Evolutionary conservation across 2,888 invertebrate genomes (phyloP).

Genomic region (Ornithoptera priamus): DNA sequence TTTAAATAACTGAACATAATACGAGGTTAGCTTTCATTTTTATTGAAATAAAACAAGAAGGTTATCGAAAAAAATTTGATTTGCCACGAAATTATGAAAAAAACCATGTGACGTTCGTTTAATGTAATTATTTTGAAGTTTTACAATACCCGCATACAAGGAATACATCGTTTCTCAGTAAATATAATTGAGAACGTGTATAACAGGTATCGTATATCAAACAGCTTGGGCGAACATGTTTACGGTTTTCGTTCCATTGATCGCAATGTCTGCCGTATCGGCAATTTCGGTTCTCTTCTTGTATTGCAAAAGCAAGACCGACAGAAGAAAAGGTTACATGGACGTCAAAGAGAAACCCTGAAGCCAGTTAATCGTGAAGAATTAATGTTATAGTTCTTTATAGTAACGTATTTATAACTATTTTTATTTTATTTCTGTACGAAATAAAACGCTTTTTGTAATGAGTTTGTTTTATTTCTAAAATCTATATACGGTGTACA

Average conservation of each 20-base stretch:
- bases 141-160: not conserved
- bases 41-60: not conserved
- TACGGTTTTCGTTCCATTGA: constrained; percentile 55
- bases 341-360: constrained; percentile 65
- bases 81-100: not conserved
- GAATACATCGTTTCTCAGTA: not conserved
- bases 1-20: too few relatives aligned
- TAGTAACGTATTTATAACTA: constrained; percentile 31
- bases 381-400: constrained; percentile 17
- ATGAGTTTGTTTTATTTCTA: constrained; percentile 67
- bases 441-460: constrained; percentile 49
- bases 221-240: constrained; percentile 33
- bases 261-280: constrained; percentile 65
- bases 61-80: not conserved
- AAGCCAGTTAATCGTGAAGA: constrained; percentile 22
- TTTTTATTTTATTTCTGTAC: not conserved
- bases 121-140: not conserved
- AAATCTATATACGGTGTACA: constrained; percentile 54
- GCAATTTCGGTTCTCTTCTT: constrained; percentile 61
- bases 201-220: not conserved
- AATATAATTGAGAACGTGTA: not conserved
- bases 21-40: not conserved
- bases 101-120: not conserved
- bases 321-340: constrained; percentile 62
- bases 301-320: constrained; percentile 59